A percentile compares a stretch with the other conserved stretches of the same genome.
Conservation (phyloP, 1,140 invertebrate species). For the Radopholus similis region DNA sequence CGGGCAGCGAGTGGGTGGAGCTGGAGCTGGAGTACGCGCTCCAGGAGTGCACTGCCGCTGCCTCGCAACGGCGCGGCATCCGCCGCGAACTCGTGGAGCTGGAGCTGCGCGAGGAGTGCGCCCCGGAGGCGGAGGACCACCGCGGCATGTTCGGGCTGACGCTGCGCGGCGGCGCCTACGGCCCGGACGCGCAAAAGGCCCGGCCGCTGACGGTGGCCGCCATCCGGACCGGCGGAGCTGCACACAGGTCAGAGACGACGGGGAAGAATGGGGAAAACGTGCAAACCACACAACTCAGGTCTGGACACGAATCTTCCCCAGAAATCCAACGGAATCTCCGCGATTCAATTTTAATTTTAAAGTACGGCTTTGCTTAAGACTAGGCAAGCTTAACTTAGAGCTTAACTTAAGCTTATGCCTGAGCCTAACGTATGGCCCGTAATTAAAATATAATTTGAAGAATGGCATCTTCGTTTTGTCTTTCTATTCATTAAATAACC, state of each 20-base stretch:
- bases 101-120: constrained; percentile 7
- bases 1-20: constrained; percentile 67
- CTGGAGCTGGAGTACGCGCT: constrained; percentile 78
- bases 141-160: constrained; percentile 21
- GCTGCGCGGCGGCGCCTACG: constrained; percentile 68
- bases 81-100: constrained; percentile 65
- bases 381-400: too few relatives aligned
- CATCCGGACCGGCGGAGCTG: constrained; percentile 79
- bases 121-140: not conserved
- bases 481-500: too few relatives aligned
- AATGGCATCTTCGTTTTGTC: too few relatives aligned
- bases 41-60: not conserved
- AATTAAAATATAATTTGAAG: too few relatives aligned
- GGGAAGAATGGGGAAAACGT: not conserved
- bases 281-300: too few relatives aligned
- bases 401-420: too few relatives aligned
- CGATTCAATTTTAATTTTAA: too few relatives aligned
- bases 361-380: too few relatives aligned
- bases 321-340: too few relatives aligned
- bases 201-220: constrained; percentile 80
- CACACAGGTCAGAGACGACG: constrained; percentile 70
- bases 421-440: too few relatives aligned
- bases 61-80: constrained; percentile 53
- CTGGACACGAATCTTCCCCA: too few relatives aligned
- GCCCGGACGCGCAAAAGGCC: constrained; percentile 65